These are phyloP conservation scores for Lithophane socia DNA, from an alignment of 2,888 invertebrate genomes.

Conservation along the genomic window DNA sequence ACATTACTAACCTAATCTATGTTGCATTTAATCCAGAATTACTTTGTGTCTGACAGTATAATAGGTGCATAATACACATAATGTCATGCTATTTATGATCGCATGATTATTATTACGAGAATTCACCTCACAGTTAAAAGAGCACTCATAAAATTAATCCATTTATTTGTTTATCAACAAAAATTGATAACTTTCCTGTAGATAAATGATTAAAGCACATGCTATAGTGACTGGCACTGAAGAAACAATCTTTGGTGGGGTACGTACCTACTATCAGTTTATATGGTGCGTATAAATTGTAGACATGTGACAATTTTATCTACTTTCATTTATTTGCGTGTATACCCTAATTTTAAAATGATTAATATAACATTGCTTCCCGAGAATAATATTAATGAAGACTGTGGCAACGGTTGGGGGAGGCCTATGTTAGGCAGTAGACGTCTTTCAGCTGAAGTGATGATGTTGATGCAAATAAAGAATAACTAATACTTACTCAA, in stretches of 20 bases:
- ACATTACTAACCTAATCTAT: slow-evolving; percentile 20
- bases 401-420: background rate
- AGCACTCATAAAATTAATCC: slow-evolving; percentile 48
- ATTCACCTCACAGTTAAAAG: slow-evolving; percentile 31
- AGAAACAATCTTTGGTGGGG: background rate
- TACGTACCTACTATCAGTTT: background rate
- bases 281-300: slow-evolving; percentile 1
- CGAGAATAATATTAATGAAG: background rate
- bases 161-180: slow-evolving; percentile 43
- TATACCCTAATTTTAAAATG: background rate
- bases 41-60: slow-evolving; percentile 10
- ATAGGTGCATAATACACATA: slow-evolving; percentile 23
- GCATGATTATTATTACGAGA: slow-evolving; percentile 23
- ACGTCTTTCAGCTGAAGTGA: background rate
- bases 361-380: background rate
- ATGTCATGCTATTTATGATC: slow-evolving; percentile 47
- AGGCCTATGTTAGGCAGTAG: background rate
- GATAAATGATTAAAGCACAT: slow-evolving; percentile 25
- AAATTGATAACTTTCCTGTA: slow-evolving; percentile 9
- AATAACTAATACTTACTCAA: background rate
- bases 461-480: background rate
- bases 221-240: background rate
- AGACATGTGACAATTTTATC: background rate
- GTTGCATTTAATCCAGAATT: slow-evolving; percentile 32
- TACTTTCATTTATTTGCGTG: slow-evolving; percentile 14